Base-by-base conservation (phyloP, 2,888 invertebrate genomes). In the Aspidapion aeneum region DNA sequence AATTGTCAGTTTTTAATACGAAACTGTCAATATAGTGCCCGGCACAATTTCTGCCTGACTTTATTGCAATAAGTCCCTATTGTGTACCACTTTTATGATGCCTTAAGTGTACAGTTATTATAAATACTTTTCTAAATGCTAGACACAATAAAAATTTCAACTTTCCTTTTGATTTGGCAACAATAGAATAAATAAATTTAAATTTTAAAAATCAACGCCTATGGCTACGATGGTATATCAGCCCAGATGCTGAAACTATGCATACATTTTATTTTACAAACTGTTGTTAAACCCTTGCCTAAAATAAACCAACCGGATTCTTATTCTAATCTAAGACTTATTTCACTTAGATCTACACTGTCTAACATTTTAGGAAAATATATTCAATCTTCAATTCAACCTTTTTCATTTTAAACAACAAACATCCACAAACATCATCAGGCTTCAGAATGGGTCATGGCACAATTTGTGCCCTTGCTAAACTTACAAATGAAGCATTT, bases 61-160 rank as follows among this genome's bases (percentile, higher is more conserved):
- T n/a, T n/a, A n/a, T n/a, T n/a, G n/a, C n/a, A n/a, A n/a, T n/a
- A n/a, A n/a, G n/a, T n/a, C n/a, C n/a, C n/a, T n/a, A n/a, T n/a
- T n/a, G n/a, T n/a, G n/a, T n/a, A n/a, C n/a, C n/a, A n/a, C n/a
- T n/a, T n/a, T n/a, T n/a, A n/a, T n/a, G n/a, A 22, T 18, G 50
- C 57, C 57, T 57, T 55, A 48, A 61, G 57, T 55, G 49, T 54
- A 60, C 60, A 63, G 63, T 52, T 63, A 63, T 60, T 63, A 57
- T 63, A 54, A 60, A 61, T 61, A 49, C 3, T 35, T 35, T 35
- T 7, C 12, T 35, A 35, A 12, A 12, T 7, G 35, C 35, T 12
- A 35, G 12, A 35, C 12, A 35, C 35, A 35, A 35, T 12, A 12
- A 35, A 35, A 35, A 35, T 12, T 35, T 35, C 3, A 35, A 35